phyloP scores from a whole-genome alignment of 64 coral and sea anemone genomes.

The Montipora foliosa region DNA sequence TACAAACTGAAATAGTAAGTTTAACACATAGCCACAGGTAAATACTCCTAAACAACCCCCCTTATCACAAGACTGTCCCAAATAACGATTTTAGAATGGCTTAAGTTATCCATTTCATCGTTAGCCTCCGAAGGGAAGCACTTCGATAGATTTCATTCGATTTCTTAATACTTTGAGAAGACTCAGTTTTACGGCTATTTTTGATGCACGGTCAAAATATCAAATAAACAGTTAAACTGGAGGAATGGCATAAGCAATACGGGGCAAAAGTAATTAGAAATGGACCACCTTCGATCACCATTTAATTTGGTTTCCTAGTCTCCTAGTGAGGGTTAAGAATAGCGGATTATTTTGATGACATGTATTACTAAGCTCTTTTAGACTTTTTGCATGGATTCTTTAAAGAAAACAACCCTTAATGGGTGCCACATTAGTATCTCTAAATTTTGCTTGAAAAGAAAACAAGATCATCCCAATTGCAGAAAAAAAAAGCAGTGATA shows the following conservation, averaged over 20 bases:
- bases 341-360: neutral
- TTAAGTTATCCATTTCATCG: too few relatives aligned
- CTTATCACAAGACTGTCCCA: too few relatives aligned
- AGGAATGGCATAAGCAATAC: neutral
- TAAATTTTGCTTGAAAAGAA: constrained; percentile 10
- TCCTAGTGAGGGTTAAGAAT: neutral
- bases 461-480: neutral
- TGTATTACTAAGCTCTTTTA: neutral
- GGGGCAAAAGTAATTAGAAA: neutral
- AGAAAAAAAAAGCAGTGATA: neutral
- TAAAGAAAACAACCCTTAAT: constrained; percentile 2
- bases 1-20: too few relatives aligned
- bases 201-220: neutral
- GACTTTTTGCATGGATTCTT: neutral
- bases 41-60: too few relatives aligned
- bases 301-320: neutral
- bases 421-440: neutral
- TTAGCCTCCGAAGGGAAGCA: too few relatives aligned
- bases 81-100: too few relatives aligned
- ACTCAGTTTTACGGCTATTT: too few relatives aligned
- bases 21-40: too few relatives aligned
- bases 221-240: neutral
- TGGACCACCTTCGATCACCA: neutral
- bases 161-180: too few relatives aligned
- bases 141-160: too few relatives aligned